Base-by-base conservation (phyloP, 2,888 invertebrate species). In the Agonopterix alstromeriana region DNA sequence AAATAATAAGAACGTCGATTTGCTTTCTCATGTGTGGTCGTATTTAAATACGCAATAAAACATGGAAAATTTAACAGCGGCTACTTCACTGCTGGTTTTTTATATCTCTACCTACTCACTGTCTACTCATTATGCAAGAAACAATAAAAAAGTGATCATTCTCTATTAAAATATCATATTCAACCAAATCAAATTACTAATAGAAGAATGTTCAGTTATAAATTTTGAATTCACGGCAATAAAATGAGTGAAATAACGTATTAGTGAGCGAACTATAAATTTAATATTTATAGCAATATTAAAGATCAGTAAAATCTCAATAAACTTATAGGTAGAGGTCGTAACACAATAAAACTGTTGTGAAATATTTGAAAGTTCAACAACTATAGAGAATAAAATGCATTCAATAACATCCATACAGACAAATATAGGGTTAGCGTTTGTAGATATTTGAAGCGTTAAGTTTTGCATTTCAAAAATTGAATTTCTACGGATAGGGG, bases 221-320 rank as follows among this genome's bases (percentile, higher is more conserved):
- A 81, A 82, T 79, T 78, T 73, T 67, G 64, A 69, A 70, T 60
- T 66, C 59, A 63, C 64, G 64, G 77, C 68, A 70, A 81, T 83
- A 84, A 83, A 85, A 76, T 68, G 73, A 73, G 79, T 71, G 76
- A 77, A 82, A 83, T 81, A 70, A 74, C 75, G 70, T 78, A 82
- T 83, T 82, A 83, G 80, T 70, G 71, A 63, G 62, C 61, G 57
- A 60, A 74, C 67, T 67, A 82, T 85, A 85, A 85, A 85, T 75
- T 81, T 78, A 68, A 77, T 70, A 83, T 84, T 84, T 84, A 84
- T 81, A 68, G 77, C 77, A 67, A 65, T 80, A 83, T 84, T 81
- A 82, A 80, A 81, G 67, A 73, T 73, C 71, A 70, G 77, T 84
- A 81, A 84, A 83, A 79, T 70, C 74, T 73, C 77, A 77, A 81